Conservation (phyloP, 2,888 invertebrate species). For the Bedellia somnulentella region DNA sequence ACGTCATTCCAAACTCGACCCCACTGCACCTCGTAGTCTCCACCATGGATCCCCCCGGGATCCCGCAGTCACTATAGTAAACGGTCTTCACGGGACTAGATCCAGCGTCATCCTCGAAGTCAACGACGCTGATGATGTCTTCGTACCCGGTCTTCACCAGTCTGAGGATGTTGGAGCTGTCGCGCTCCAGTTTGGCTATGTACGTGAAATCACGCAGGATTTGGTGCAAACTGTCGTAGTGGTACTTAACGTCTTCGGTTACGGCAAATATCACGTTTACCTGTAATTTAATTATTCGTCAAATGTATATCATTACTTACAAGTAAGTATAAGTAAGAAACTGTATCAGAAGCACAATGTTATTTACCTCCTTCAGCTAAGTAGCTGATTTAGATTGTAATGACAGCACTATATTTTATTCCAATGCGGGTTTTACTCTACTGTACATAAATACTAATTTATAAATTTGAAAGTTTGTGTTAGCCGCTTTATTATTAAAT, state of each 20-base stretch:
- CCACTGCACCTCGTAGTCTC: slow-evolving; percentile 63
- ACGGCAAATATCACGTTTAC: slow-evolving; percentile 88
- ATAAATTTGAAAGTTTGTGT: too few relatives aligned
- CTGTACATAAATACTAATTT: too few relatives aligned
- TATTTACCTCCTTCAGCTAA: too few relatives aligned
- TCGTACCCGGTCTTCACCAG: slow-evolving; percentile 80
- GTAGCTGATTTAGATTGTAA: too few relatives aligned
- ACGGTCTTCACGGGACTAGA: slow-evolving; percentile 65
- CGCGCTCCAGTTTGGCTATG: slow-evolving; percentile 75
- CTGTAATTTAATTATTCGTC: slow-evolving; percentile 34
- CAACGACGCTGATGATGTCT: slow-evolving; percentile 68
- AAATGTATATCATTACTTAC: background rate
- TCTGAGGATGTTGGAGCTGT: slow-evolving; percentile 85
- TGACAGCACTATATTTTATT: too few relatives aligned
- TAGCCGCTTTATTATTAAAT: too few relatives aligned
- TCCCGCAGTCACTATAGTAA: slow-evolving; percentile 74
- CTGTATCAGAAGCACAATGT: too few relatives aligned
- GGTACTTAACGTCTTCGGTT: slow-evolving; percentile 66
- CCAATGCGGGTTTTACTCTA: too few relatives aligned
- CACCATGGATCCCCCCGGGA: slow-evolving; percentile 36
- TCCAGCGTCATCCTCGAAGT: slow-evolving; percentile 62
- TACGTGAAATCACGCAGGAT: slow-evolving; percentile 73
- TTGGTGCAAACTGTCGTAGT: slow-evolving; percentile 70
- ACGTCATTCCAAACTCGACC: slow-evolving; percentile 62
- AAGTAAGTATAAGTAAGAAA: background rate